Evolutionary conservation across 2,888 invertebrate species (phyloP).

Genomic region (Eupithecia insigniata): DNA sequence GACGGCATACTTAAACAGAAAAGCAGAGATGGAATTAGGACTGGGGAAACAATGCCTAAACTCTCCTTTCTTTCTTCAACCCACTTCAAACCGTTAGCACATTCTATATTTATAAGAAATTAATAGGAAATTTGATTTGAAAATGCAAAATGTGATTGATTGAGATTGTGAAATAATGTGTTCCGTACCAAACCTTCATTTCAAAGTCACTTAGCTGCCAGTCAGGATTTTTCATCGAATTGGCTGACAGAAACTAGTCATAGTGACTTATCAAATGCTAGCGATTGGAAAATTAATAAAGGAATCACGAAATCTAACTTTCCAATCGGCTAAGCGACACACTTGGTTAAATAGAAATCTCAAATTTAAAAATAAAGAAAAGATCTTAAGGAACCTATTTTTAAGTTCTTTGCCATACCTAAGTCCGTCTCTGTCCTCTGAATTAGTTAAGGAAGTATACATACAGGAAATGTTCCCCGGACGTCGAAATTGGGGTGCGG

Average conservation of each 20-base stretch:
- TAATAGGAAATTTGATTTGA: neutral
- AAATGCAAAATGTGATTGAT: neutral
- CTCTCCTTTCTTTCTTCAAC: neutral
- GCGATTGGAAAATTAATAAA: neutral
- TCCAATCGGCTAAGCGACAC: neutral
- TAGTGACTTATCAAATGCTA: neutral
- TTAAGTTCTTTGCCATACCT: neutral
- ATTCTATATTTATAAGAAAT: neutral
- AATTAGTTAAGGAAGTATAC: constrained; percentile 63
- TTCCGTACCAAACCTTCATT: neutral
- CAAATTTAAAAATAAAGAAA: neutral
- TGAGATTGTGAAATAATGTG: neutral
- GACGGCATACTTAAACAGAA: constrained; percentile 53
- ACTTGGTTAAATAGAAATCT: neutral
- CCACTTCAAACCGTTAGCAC: neutral
- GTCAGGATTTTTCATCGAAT: neutral
- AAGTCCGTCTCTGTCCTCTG: constrained; percentile 40
- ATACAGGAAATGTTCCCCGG: constrained; percentile 54
- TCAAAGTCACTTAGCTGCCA: neutral
- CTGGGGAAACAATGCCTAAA: neutral
- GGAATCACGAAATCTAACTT: neutral
- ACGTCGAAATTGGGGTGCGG: constrained; percentile 47
- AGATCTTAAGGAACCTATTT: too few relatives aligned
- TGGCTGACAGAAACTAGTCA: neutral
- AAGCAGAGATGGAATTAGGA: constrained; percentile 20